These are phyloP conservation scores for Sylvia atricapilla DNA, from an alignment of 2,113 vertebrate genomes.

Conservation along the genomic window DNA sequence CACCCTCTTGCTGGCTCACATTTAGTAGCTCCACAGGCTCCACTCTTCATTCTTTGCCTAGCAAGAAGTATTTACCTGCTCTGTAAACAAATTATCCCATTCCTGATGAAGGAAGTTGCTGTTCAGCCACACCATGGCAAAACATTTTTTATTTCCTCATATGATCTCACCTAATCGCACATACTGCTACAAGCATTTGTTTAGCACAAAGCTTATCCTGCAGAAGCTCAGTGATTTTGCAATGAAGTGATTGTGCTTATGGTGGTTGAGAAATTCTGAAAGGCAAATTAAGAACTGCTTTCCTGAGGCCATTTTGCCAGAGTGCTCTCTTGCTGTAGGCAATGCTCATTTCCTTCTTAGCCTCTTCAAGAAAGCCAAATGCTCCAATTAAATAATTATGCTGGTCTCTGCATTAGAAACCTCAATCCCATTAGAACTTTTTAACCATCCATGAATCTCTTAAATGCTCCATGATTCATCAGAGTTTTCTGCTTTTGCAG, in stretches of 20 bases:
- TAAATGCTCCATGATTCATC: neutral
- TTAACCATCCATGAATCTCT: neutral
- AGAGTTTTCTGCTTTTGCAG: neutral
- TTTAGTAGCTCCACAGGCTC: neutral
- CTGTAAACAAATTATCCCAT: neutral
- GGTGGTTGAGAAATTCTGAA: constrained; percentile 7
- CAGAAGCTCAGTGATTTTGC: neutral
- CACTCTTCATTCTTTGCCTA: neutral
- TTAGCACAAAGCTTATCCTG: neutral
- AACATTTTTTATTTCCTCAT: constrained; percentile 13
- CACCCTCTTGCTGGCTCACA: neutral
- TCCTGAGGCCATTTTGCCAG: neutral
- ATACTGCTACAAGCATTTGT: neutral
- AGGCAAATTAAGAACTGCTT: neutral
- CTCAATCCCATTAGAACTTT: neutral
- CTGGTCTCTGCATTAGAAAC: neutral
- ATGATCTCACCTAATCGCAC: neutral
- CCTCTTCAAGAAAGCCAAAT: neutral
- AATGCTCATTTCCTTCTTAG: neutral
- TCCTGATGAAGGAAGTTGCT: neutral
- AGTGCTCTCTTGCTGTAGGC: neutral
- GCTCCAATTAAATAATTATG: neutral
- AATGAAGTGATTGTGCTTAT: neutral
- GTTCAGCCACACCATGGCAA: neutral
- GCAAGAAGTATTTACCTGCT: neutral